A percentile compares a stretch with the other conserved stretches of the same genome.
phyloP scores from a whole-genome alignment of 1,140 invertebrate genomes.

The Neocloeon triangulifer region DNA sequence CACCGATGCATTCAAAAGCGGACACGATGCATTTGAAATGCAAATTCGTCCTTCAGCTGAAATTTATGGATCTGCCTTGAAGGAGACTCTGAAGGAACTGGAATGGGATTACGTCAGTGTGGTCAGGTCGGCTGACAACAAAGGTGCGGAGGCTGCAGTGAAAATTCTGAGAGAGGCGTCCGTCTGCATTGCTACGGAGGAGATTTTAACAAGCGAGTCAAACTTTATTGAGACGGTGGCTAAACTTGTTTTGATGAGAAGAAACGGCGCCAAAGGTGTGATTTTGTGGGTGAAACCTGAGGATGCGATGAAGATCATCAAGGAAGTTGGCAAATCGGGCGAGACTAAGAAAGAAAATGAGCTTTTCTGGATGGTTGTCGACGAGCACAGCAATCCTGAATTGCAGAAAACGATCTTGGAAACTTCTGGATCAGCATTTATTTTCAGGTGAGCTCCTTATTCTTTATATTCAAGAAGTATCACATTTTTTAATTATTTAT shows the following conservation, averaged over 20 bases:
- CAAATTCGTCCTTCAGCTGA: too few relatives aligned
- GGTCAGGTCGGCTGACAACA: slow-evolving; percentile 14
- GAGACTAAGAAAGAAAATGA: slow-evolving; percentile 8
- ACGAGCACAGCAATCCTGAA: neutral
- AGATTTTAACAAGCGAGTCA: neutral
- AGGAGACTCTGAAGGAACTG: slow-evolving; percentile 15
- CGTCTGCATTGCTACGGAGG: slow-evolving; percentile 11
- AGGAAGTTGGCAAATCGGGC: slow-evolving; percentile 12
- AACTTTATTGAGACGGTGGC: neutral
- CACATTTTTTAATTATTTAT: too few relatives aligned
- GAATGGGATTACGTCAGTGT: slow-evolving; percentile 19
- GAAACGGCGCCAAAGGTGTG: slow-evolving; percentile 8
- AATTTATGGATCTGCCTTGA: too few relatives aligned
- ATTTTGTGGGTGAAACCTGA: slow-evolving; percentile 8
- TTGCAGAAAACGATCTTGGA: neutral
- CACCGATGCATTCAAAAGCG: slow-evolving; percentile 4
- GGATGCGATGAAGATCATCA: slow-evolving; percentile 11
- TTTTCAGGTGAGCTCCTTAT: slow-evolving; percentile 6
- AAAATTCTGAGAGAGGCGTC: slow-evolving; percentile 6
- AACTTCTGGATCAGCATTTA: slow-evolving; percentile 5
- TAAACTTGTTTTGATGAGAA: slow-evolving; percentile 2
- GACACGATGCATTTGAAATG: too few relatives aligned
- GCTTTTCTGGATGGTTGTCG: slow-evolving; percentile 10
- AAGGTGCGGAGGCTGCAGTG: slow-evolving; percentile 12
- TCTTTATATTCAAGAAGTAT: too few relatives aligned